phyloP scores from a whole-genome alignment of 2,888 invertebrate genomes.

The Chloroclystis v-ata region DNA sequence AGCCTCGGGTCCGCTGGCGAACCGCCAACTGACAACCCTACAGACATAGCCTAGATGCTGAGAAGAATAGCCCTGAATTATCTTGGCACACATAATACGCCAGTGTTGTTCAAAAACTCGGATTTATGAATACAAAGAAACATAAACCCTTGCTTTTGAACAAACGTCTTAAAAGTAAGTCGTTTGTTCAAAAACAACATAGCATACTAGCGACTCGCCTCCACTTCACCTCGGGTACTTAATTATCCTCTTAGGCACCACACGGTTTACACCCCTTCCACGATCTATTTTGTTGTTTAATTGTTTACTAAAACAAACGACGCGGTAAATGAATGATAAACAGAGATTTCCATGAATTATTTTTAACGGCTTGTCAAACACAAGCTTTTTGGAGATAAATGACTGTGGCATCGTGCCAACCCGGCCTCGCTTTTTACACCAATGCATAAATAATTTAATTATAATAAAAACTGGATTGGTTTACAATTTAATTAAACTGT shows the following conservation, averaged over 20 bases:
- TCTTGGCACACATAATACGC: neutral
- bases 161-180: too few species aligned
- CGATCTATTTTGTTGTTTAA: too few species aligned
- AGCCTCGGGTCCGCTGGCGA: constrained; percentile 25
- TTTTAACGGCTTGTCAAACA: constrained; percentile 30
- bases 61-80: constrained; percentile 1
- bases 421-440: constrained; percentile 5
- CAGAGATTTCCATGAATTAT: constrained; percentile 16
- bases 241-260: too few species aligned
- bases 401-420: constrained; percentile 24
- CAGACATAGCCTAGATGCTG: neutral
- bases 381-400: constrained; percentile 34
- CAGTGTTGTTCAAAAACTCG: neutral
- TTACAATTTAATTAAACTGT: neutral
- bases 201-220: too few species aligned
- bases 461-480: neutral
- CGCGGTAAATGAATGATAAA: constrained; percentile 1
- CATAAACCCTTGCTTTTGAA: too few species aligned
- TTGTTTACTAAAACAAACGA: too few species aligned
- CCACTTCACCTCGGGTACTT: too few species aligned
- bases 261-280: too few species aligned
- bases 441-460: constrained; percentile 6
- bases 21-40: constrained; percentile 27
- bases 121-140: too few species aligned
- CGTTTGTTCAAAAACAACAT: too few species aligned